Percentiles rank a stretch among this genome's conserved stretches.
These are phyloP conservation scores for Charadrius vociferus DNA, from an alignment of 2,113 vertebrate genomes.

Conservation along the genomic window DNA sequence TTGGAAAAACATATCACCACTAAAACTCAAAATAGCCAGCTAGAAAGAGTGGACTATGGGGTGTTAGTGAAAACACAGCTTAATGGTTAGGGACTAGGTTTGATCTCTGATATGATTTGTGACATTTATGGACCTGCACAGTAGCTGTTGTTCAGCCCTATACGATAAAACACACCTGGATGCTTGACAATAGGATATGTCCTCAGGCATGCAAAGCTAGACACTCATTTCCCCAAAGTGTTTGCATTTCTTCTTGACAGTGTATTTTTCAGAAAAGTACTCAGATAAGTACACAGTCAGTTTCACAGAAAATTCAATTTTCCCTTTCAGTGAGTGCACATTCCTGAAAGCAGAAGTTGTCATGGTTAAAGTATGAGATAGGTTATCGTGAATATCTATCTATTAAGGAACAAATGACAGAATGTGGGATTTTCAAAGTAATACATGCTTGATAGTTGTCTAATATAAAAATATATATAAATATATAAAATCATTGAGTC, in stretches of 20 bases:
- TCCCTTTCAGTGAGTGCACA: neutral
- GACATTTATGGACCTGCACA: neutral
- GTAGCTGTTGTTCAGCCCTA: neutral
- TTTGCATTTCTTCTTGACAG: neutral
- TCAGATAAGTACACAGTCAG: neutral
- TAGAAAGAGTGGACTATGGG: neutral
- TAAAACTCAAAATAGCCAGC: conserved; percentile 31
- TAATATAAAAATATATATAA: neutral
- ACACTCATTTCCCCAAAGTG: neutral
- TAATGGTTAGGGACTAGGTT: neutral
- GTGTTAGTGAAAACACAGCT: conserved; percentile 29
- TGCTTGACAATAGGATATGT: neutral
- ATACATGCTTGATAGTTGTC: rapidly evolving
- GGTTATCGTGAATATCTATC: neutral
- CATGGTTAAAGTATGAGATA: neutral
- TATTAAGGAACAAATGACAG: neutral
- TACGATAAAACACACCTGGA: neutral
- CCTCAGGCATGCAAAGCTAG: neutral
- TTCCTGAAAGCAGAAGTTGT: neutral
- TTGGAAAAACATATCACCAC: conserved; percentile 23
- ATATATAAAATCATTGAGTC: neutral
- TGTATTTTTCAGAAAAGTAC: neutral
- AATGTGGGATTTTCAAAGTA: neutral
- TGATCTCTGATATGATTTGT: neutral
- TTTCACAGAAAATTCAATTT: neutral